Base-by-base conservation (phyloP, 2,797 vertebrate genomes). In the Synaphobranchus kaupii region DNA sequence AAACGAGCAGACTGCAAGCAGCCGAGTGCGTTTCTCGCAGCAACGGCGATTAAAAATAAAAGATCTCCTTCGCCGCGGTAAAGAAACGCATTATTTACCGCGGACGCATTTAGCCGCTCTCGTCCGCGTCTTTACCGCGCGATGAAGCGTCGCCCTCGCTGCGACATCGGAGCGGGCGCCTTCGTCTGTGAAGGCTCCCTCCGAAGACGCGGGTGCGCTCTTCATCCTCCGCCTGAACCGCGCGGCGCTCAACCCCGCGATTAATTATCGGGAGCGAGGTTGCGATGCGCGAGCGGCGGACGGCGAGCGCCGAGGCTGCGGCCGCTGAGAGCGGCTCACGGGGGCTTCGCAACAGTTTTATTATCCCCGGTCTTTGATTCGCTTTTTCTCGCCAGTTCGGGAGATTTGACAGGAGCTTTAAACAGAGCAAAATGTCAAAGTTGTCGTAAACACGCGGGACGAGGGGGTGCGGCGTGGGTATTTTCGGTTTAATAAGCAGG, bases 181-280 rank as follows among this genome's bases (percentile, higher is more conserved):
- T 85, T 88, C 52, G 82, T 66, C 85, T 63, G 85, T 89, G 86
- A 86, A 90, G 82, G 88, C 86, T 90, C 31, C 87, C 87, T 80
- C 88, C 86, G 87, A 90, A 85, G 58, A 85, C 88, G 87, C 80
- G 87, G 87, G 28, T n/a, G 87, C 88, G 88, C 88, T 90, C 88
- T 87, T 89, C 88, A 89, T 80, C 88, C n/a, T 28, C 86, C 58
- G 86, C 73, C 87, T 88, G 86, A 85, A 50, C 20, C 7, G 56
- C 12, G 39, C 4, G 39, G 13, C 34, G 76, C 73, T 50, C 4
- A 66, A 44, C 73, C 73, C 87, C 86, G 90, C 91, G 89, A 92
- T 91, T 90, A 90, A 90, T 91, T 91, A 90, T 89, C 91, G 89
- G 91, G 71, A 85, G 87, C 66, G 68, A 87, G 87, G 88, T 87